Conservation (phyloP, 2,797 vertebrate species). For the Danio jaintianensis region DNA sequence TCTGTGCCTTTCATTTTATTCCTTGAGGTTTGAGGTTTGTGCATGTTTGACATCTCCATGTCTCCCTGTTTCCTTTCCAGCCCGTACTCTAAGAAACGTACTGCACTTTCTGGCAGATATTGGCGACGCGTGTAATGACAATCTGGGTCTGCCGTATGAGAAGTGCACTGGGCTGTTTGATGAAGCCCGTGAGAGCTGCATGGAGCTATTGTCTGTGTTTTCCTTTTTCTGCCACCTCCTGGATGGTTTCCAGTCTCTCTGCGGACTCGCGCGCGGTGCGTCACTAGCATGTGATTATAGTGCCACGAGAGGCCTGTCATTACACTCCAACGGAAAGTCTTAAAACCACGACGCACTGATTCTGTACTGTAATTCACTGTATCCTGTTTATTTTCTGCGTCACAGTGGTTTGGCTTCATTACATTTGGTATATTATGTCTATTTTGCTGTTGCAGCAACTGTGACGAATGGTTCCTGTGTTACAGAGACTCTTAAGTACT, state of each 20-base stretch:
- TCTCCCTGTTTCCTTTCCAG: conserved; percentile 65
- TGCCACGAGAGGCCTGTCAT: conserved; percentile 46
- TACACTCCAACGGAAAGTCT: conserved; percentile 47
- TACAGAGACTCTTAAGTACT: background rate
- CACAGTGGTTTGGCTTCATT: conserved; percentile 18
- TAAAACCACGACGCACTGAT: conserved; percentile 6
- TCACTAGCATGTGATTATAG: conserved; percentile 43
- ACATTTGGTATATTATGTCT: background rate
- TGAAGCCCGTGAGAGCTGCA: conserved; percentile 74
- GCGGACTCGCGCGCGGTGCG: conserved; percentile 75
- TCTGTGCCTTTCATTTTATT: conserved; percentile 5
- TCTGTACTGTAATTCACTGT: conserved; percentile 25
- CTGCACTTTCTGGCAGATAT: conserved; percentile 82
- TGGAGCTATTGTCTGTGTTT: conserved; percentile 70
- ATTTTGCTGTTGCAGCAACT: background rate
- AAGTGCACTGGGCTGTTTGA: conserved; percentile 81
- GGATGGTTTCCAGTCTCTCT: conserved; percentile 79
- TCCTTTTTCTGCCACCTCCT: conserved; percentile 82
- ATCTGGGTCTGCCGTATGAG: conserved; percentile 79
- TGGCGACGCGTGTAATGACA: conserved; percentile 80
- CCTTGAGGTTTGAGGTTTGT: background rate
- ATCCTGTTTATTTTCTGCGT: conserved; percentile 21
- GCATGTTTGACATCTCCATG: background rate
- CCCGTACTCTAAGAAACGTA: conserved; percentile 79
- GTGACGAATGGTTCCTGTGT: conserved; percentile 3